A percentile compares a stretch with the other conserved stretches of the same genome.
Evolutionary conservation across 2,113 vertebrate genomes (phyloP).

Genomic region (Bos taurus): ARS-UCD2.0 NC_037331.1:42289501-42290000

Average conservation of each 20-base stretch:
- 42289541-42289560: not conserved
- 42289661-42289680: not conserved
- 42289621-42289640: not conserved
- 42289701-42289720: not conserved
- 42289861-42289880: not conserved
- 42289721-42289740: not conserved
- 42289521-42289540: not conserved
- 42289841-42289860: not conserved
- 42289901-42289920: accelerated
- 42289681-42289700: not conserved
- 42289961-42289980: not conserved
- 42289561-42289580: not conserved
- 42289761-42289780: not conserved
- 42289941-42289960: not conserved
- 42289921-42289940: not conserved
- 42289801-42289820: not conserved
- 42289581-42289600: not conserved
- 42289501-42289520: not conserved
- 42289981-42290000: not conserved
- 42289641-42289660: not conserved
- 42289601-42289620: not conserved
- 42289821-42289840: not conserved
- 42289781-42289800: not conserved
- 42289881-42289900: not conserved
- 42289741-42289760: not conserved